A percentile compares a stretch with the other conserved stretches of the same genome.
Conservation (phyloP, 2,113 vertebrate species). For the Irena cyanogastra region DNA sequence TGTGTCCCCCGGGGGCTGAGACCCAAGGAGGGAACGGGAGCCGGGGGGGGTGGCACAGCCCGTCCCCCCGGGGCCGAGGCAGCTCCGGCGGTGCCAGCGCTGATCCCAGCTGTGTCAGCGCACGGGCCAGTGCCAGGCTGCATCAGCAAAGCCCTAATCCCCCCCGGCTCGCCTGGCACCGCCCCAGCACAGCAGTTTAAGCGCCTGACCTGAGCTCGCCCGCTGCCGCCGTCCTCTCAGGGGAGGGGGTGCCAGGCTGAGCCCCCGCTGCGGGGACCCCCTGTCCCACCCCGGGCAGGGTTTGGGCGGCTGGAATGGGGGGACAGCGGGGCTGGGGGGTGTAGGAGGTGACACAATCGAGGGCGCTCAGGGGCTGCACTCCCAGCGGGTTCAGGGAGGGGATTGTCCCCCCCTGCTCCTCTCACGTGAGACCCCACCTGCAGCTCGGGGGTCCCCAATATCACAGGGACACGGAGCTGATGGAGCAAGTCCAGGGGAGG, state of each 20-base stretch:
- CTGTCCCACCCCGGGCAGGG: rapidly evolving
- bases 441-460: not conserved
- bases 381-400: not conserved
- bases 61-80: not conserved
- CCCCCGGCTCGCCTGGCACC: not conserved
- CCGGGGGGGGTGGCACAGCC: not conserved
- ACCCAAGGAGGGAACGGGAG: not conserved
- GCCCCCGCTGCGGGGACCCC: not conserved
- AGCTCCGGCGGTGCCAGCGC: not conserved
- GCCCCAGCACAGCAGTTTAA: not conserved
- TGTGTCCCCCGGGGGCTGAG: not conserved
- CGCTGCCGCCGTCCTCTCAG: rapidly evolving
- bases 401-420: not conserved
- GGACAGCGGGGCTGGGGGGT: not conserved
- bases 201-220: constrained; percentile 35
- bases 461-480: not conserved
- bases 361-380: not conserved
- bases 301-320: rapidly evolving
- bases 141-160: constrained; percentile 47
- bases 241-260: not conserved
- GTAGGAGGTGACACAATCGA: too few relatives aligned
- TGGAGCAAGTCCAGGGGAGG: not conserved
- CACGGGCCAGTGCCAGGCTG: constrained; percentile 23
- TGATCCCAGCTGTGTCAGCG: constrained; percentile 36
- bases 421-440: not conserved